Base-by-base conservation (phyloP, 2,113 vertebrate genomes). In the Datnioides undecimradiatus region DNA sequence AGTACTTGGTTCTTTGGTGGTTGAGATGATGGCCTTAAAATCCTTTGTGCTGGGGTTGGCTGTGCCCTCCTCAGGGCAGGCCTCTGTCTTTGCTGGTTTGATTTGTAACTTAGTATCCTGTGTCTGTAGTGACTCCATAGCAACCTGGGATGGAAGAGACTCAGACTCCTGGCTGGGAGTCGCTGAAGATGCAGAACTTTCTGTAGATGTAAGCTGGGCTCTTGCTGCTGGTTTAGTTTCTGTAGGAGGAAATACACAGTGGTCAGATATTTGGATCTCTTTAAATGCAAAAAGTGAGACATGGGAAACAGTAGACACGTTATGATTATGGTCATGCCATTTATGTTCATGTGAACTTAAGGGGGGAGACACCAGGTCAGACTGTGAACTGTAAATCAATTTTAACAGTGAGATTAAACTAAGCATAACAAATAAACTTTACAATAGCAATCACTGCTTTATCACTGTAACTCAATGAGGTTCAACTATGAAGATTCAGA, bases 1-100 rank as follows among this genome's bases (percentile, higher is more conserved):
- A 88, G 46, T 83, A 83, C 68, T 93, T 81, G 92, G 93, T 91
- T 93, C 93, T 84, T 92, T 94, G 90, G 87, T 95, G 84, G 90
- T 90, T 80, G 85, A 62, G 49, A 86, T 88, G 90, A 93, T 90
- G 90, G 90, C 85, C 90, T 93, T 92, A 70, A 88, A 87, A 90
- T 94, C 93, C 92, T 93, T 93, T 86, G 86, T 88, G 88, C 90
- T 91, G 51, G 87, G 88, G 80, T 78, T 79, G 71, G 88, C 76
- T 54, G 7, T 64, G 58, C 80, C 90, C 82, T 92, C 72, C 41
- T 80, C 85, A 33, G 88, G 84, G 80, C 83, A 67, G 80, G 77
- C 57, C 79, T 92, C 83, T 55, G 59, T 85, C 86, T 95, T 95
- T 71, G 91, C 82, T 90, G 90, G 91, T 59, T 94, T 93, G 64